phyloP scores from a whole-genome alignment of 2,113 vertebrate species.

The Orycteropus afer region DNA sequence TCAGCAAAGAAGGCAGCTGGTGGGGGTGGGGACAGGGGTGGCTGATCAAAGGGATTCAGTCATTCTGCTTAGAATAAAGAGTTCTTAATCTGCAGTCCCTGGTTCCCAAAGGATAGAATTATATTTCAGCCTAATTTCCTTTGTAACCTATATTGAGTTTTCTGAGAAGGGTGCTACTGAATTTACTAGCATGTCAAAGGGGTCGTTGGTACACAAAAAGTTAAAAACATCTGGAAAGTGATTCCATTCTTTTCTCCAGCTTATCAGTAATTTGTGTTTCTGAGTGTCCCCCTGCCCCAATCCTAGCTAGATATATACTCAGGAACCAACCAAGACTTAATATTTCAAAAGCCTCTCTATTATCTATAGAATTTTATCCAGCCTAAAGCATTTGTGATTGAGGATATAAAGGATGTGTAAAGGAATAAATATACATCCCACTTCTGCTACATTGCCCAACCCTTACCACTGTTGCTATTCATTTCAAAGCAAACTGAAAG shows the following conservation, averaged over 20 bases:
- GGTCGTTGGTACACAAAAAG: background rate
- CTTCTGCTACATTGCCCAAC: background rate
- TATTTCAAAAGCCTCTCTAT: background rate
- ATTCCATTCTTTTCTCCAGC: background rate
- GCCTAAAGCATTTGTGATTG: background rate
- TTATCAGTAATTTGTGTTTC: background rate
- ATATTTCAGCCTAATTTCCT: slow-evolving; percentile 18
- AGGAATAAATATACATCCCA: background rate
- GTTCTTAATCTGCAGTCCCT: background rate
- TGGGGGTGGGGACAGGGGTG: background rate
- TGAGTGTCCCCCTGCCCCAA: background rate
- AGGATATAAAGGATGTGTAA: background rate
- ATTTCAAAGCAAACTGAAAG: background rate
- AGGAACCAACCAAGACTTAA: background rate
- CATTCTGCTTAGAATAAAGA: background rate
- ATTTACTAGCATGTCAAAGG: background rate
- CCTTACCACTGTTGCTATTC: background rate
- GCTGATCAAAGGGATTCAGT: background rate
- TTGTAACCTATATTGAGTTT: background rate
- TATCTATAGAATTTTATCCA: background rate
- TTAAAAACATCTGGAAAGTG: background rate
- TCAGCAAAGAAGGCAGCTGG: background rate
- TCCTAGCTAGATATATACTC: background rate
- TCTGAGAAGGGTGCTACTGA: background rate
- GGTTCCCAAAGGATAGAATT: background rate